Conservation (phyloP, 2,113 vertebrate genomes). For the Trachemys scripta region DNA sequence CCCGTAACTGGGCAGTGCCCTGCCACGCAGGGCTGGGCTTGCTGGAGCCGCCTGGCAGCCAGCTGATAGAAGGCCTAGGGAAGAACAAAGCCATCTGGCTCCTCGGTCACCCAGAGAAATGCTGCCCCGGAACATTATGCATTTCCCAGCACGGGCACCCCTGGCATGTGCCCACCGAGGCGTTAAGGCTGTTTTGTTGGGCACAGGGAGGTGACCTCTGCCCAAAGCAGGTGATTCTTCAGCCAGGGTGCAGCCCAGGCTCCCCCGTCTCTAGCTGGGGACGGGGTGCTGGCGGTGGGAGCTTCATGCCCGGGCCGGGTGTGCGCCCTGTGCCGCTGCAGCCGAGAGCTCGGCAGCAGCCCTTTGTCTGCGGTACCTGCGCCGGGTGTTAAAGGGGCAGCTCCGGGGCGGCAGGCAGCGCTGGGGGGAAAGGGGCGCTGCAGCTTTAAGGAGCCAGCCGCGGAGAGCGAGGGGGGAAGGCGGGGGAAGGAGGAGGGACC, state of each 20-base stretch:
- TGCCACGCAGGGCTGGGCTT: background rate
- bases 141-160: too few relatives aligned
- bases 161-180: too few relatives aligned
- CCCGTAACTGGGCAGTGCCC: background rate
- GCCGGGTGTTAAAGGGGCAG: constrained; percentile 72
- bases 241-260: background rate
- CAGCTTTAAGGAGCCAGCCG: constrained; percentile 76
- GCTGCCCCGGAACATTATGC: background rate
- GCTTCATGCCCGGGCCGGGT: background rate
- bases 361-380: constrained; percentile 77
- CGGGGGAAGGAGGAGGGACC: background rate
- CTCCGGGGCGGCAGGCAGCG: constrained; percentile 45
- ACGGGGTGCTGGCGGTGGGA: background rate
- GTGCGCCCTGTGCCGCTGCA: background rate
- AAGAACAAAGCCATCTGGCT: background rate
- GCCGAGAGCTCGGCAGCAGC: background rate
- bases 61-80: background rate
- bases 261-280: background rate
- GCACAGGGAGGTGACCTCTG: background rate
- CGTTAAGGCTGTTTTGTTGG: too few relatives aligned
- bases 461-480: background rate
- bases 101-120: background rate
- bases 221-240: background rate
- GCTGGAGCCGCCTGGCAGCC: background rate
- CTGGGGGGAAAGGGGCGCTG: constrained; percentile 49